Evolutionary conservation across 2,113 vertebrate genomes (phyloP).

Genomic region (Periophthalmus modestus): DNA sequence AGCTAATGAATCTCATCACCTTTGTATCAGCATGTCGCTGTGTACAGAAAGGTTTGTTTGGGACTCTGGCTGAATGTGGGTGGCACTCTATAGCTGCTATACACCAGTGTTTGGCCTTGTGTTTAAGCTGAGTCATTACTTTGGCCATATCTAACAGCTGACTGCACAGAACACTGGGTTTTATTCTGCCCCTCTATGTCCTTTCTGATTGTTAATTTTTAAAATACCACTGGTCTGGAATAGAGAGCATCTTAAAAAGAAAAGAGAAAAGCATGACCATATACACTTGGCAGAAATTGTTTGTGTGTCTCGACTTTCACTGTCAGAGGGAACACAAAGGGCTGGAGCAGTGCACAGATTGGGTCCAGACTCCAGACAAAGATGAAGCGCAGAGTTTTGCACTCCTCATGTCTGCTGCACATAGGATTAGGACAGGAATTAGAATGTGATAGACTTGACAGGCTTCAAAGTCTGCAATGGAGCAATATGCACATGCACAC

Average conservation of each 20-base stretch:
- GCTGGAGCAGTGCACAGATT: constrained; percentile 50
- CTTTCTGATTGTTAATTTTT: constrained; percentile 51
- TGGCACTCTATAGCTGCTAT: constrained; percentile 44
- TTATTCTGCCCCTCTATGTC: constrained; percentile 36
- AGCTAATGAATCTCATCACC: constrained; percentile 71
- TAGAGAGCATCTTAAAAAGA: constrained; percentile 22
- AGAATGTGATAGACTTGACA: constrained; percentile 55
- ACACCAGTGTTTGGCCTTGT: constrained; percentile 68
- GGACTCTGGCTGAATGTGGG: constrained; percentile 54
- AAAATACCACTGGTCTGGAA: constrained; percentile 34
- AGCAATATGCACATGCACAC: constrained; percentile 51
- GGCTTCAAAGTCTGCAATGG: constrained; percentile 59
- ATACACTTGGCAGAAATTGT: constrained; percentile 27
- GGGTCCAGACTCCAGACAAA: constrained; percentile 53
- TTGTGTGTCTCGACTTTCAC: constrained; percentile 51
- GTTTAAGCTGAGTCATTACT: constrained; percentile 63
- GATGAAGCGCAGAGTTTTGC: constrained; percentile 40
- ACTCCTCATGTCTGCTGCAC: constrained; percentile 54
- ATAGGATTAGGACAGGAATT: constrained; percentile 69
- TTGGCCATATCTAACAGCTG: constrained; percentile 62
- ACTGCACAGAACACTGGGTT: constrained; percentile 54
- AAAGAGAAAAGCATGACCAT: constrained; percentile 41
- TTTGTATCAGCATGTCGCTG: constrained; percentile 64
- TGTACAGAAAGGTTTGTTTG: constrained; percentile 64
- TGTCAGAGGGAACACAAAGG: constrained; percentile 37